Conservation (phyloP, 2,797 vertebrate genomes). For the Tapera naevia region DNA sequence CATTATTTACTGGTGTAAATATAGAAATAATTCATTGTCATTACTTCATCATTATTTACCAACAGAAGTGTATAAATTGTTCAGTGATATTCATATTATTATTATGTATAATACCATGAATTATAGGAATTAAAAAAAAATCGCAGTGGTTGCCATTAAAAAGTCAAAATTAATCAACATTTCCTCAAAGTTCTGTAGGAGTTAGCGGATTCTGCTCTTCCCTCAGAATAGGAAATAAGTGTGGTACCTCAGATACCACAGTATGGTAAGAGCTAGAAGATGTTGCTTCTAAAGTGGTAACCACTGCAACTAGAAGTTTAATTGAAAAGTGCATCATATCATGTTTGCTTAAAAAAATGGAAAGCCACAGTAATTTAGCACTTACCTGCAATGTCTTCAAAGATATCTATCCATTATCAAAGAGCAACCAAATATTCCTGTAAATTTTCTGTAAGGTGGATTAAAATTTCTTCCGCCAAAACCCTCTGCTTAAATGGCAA, state of each 20-base stretch:
- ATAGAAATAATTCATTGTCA: constrained; percentile 51
- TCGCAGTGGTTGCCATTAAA: constrained; percentile 32
- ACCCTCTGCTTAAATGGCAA: neutral
- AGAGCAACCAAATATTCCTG: neutral
- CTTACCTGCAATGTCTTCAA: neutral
- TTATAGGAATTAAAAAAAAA: constrained; percentile 25
- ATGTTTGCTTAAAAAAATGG: neutral
- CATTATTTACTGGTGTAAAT: constrained; percentile 57
- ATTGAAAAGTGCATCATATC: neutral
- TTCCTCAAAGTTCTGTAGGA: constrained; percentile 15
- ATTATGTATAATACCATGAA: constrained; percentile 38
- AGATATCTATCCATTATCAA: neutral
- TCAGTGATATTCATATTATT: constrained; percentile 20
- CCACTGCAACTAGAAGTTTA: neutral
- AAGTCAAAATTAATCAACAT: constrained; percentile 51
- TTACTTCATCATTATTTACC: constrained; percentile 56
- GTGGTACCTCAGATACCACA: constrained; percentile 34
- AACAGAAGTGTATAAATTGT: constrained; percentile 59
- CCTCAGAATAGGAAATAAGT: constrained; percentile 38
- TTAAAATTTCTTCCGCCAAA: neutral
- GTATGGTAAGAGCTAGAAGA: constrained; percentile 1
- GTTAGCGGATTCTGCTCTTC: neutral
- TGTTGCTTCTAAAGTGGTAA: constrained; percentile 1
- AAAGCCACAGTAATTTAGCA: neutral
- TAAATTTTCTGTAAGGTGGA: neutral